These are phyloP conservation scores for Acipenser oxyrinchus DNA, from an alignment of 2,797 vertebrate genomes.

Conservation along the genomic window DNA sequence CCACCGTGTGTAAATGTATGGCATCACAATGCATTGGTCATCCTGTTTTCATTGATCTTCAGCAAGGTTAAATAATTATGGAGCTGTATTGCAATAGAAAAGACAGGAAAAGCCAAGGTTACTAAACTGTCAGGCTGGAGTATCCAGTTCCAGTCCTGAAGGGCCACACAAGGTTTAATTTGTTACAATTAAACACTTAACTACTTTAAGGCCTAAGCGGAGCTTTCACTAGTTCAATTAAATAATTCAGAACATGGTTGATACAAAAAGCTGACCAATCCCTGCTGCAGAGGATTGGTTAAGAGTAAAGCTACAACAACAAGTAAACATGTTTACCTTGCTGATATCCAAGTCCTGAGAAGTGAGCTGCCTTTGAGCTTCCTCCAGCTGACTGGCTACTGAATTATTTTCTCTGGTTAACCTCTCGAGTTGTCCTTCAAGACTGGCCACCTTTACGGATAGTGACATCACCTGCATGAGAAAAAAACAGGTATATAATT, in stretches of 20 bases:
- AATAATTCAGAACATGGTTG: no score
- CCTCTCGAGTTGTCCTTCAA: constrained; percentile 70
- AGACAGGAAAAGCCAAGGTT: no score
- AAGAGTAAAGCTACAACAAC: no score
- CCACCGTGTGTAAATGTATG: constrained; percentile 2
- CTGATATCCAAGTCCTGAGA: constrained; percentile 65
- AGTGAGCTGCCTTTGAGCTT: constrained; percentile 57
- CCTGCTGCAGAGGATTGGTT: not conserved
- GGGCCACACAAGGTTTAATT: no score
- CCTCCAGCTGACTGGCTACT: constrained; percentile 67
- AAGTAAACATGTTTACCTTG: constrained; percentile 52
- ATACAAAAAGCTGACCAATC: not conserved
- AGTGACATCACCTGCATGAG: constrained; percentile 58
- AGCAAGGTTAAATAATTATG: not conserved
- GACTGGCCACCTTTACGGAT: constrained; percentile 65
- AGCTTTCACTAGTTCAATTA: not conserved
- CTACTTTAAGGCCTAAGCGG: constrained; percentile 24
- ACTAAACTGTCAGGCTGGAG: no score
- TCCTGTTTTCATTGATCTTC: not conserved
- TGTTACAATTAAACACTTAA: not conserved
- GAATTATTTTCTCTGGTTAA: constrained; percentile 66
- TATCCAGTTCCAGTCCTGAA: no score
- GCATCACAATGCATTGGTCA: not conserved
- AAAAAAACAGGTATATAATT: not conserved
- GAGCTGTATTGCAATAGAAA: not conserved